phyloP scores from a whole-genome alignment of 2,888 invertebrate species.

The Liposcelis brunnea region DNA sequence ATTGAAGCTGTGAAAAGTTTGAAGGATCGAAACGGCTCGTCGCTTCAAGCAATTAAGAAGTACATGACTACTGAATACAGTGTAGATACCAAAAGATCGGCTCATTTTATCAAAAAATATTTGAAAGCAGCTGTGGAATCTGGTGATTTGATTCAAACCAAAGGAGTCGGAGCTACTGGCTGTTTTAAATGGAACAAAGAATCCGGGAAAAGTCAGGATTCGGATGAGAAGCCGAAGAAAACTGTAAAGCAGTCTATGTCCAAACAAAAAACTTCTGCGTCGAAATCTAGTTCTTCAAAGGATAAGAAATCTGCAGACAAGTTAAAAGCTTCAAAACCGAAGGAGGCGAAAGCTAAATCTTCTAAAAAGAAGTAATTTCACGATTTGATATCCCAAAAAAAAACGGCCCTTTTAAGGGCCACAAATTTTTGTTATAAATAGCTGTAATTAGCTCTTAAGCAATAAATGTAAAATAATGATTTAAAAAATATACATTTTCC shows the following conservation, averaged over 20 bases:
- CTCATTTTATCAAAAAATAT: conserved; percentile 40
- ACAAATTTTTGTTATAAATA: too few species aligned
- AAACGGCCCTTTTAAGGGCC: conserved; percentile 11
- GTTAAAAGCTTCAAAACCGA: conserved; percentile 27
- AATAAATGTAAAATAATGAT: too few species aligned
- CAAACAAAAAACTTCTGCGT: too few species aligned
- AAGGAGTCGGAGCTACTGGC: conserved; percentile 35
- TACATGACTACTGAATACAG: conserved; percentile 40
- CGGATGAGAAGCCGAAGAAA: conserved; percentile 9
- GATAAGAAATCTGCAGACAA: too few species aligned
- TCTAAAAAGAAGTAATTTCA: neutral
- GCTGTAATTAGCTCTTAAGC: too few species aligned
- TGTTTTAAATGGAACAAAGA: conserved; percentile 26
- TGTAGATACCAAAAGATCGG: conserved; percentile 37
- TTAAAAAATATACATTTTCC: too few species aligned
- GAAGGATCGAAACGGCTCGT: conserved; percentile 41
- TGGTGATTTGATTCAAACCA: conserved; percentile 34
- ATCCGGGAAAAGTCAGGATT: too few species aligned
- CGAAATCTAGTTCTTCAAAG: too few species aligned
- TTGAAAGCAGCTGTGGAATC: conserved; percentile 36
- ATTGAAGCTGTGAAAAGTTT: conserved; percentile 33
- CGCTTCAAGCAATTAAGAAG: conserved; percentile 40
- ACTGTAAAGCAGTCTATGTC: too few species aligned
- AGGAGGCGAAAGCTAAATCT: conserved; percentile 16
- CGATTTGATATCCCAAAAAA: conserved; percentile 1